Evolutionary conservation across 2,888 invertebrate species (phyloP).

Genomic region (Agrilus mali): DNA sequence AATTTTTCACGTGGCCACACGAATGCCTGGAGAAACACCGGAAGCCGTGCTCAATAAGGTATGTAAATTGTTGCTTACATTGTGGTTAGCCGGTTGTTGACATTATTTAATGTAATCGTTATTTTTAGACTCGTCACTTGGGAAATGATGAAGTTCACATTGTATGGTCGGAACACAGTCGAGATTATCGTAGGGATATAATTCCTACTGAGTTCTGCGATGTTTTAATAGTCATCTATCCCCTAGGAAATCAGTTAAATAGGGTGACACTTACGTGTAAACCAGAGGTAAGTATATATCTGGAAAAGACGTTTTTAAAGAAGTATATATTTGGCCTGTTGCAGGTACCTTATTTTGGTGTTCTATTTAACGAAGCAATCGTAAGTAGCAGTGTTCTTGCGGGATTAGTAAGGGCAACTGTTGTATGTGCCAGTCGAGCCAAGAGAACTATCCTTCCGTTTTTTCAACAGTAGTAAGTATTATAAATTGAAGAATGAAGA

Average conservation of each 20-base stretch:
- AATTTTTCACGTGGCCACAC: conserved; percentile 94
- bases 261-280: conserved; percentile 82
- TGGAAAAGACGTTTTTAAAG: background rate
- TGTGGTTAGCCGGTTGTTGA: background rate
- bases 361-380: conserved; percentile 85
- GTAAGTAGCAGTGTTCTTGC: conserved; percentile 63
- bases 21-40: conserved; percentile 85
- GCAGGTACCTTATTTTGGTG: conserved; percentile 85
- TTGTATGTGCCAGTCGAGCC: conserved; percentile 82
- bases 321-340: conserved; percentile 7
- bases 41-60: conserved; percentile 81
- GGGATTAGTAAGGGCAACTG: conserved; percentile 78
- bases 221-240: conserved; percentile 93
- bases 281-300: conserved; percentile 51
- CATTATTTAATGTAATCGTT: conserved; percentile 5
- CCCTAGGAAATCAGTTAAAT: conserved; percentile 73
- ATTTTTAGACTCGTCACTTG: conserved; percentile 71
- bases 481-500: background rate
- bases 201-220: conserved; percentile 99
- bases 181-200: conserved; percentile 91
- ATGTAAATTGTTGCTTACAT: conserved; percentile 9
- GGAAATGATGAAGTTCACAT: conserved; percentile 99
- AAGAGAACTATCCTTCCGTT: conserved; percentile 80
- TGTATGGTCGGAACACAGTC: conserved; percentile 95
- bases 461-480: conserved; percentile 78